Percentiles rank a stretch among this genome's conserved stretches.
Evolutionary conservation across 2,113 vertebrate genomes (phyloP).

Genomic region (Misgurnus anguillicaudatus): DNA sequence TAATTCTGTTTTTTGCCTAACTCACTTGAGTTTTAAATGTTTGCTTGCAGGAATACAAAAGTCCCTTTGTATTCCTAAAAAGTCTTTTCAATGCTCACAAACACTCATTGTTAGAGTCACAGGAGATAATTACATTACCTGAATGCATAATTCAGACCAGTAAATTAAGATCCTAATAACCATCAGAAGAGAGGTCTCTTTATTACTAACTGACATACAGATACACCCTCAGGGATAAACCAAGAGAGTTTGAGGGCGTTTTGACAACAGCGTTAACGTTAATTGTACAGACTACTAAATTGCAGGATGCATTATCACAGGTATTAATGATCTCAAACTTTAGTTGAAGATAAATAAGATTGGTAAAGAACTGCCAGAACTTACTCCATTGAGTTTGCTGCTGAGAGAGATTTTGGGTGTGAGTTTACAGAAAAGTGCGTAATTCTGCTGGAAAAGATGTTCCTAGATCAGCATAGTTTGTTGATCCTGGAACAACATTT

Average conservation of each 20-base stretch:
- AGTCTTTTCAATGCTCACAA: background rate
- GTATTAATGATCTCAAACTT: constrained; percentile 20
- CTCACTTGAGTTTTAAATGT: background rate
- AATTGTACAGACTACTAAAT: constrained; percentile 41
- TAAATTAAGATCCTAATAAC: background rate
- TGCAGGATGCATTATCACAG: constrained; percentile 22
- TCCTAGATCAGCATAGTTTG: no score
- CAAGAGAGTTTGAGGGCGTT: background rate
- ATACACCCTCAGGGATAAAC: constrained; percentile 26
- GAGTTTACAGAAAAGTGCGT: no score
- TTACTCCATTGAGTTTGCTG: no score
- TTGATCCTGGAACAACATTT: no score
- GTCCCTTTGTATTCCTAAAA: background rate
- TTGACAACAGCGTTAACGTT: background rate
- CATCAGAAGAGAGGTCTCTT: constrained; percentile 15
- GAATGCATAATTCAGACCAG: constrained; percentile 34
- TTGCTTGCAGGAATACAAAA: constrained; percentile 1
- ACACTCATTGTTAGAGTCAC: constrained; percentile 4
- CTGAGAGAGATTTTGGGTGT: no score
- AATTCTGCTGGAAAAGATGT: no score
- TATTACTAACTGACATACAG: constrained; percentile 37
- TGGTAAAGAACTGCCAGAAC: background rate
- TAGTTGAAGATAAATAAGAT: background rate
- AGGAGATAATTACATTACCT: constrained; percentile 23
- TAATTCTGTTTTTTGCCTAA: background rate